Evolutionary conservation across 2,113 vertebrate species (phyloP).

Genomic region (Tinamus guttatus): DNA sequence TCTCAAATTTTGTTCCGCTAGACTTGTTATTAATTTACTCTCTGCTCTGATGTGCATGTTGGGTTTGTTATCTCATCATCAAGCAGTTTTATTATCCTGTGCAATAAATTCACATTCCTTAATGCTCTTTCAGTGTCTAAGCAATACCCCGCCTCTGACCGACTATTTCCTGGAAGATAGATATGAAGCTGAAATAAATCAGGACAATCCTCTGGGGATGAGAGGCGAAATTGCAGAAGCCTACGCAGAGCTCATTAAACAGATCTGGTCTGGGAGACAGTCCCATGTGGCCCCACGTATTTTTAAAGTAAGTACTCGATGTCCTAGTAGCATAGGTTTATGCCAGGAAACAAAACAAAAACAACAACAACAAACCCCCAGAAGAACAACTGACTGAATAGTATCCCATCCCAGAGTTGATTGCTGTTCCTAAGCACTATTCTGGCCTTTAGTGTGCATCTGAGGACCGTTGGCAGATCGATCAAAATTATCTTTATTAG

Average conservation of each 20-base stretch:
- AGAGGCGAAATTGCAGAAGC: slow-evolving; percentile 96
- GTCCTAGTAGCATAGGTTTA: not conserved
- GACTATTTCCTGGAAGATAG: slow-evolving; percentile 94
- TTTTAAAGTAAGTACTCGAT: slow-evolving; percentile 87
- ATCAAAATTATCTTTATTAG: not conserved
- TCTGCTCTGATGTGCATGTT: not conserved
- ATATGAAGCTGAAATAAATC: slow-evolving; percentile 94
- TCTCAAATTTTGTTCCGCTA: accelerated
- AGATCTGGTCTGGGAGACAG: slow-evolving; percentile 95
- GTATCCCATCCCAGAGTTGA: not conserved
- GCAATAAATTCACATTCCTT: not conserved
- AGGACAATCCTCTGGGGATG: slow-evolving; percentile 96
- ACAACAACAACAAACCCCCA: not conserved
- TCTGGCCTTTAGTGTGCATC: not conserved
- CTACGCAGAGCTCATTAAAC: slow-evolving; percentile 95
- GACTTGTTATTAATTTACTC: not conserved
- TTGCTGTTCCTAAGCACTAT: not conserved
- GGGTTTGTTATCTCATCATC: not conserved
- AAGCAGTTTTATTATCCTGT: not conserved
- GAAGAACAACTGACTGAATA: not conserved
- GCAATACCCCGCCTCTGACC: slow-evolving; percentile 91
- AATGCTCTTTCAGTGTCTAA: slow-evolving; percentile 87
- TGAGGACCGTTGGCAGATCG: not conserved
- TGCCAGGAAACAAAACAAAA: not conserved
- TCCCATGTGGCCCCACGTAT: slow-evolving; percentile 91